phyloP scores from a whole-genome alignment of 2,888 invertebrate genomes.

The Ectropis crepuscularia region DNA sequence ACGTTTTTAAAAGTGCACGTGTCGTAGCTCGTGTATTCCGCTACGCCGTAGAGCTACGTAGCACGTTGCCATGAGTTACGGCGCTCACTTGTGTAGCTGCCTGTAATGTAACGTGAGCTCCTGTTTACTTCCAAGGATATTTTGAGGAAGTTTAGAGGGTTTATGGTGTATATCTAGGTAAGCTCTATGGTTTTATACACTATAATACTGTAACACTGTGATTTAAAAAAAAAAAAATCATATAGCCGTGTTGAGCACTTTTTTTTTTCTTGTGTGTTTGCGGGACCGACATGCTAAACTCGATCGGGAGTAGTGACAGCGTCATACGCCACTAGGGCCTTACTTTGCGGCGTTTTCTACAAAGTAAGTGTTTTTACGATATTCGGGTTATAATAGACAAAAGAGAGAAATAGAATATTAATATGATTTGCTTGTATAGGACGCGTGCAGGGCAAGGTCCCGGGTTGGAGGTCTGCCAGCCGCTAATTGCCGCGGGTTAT shows the following conservation, averaged over 20 bases:
- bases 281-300: no score
- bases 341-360: no score
- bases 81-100: constrained; percentile 19
- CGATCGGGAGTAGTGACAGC: no score
- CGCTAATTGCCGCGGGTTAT: constrained; percentile 72
- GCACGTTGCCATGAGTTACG: constrained; percentile 23
- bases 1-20: constrained; percentile 15
- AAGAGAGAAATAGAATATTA: neutral
- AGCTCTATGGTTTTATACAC: neutral
- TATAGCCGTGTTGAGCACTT: no score
- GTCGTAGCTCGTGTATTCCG: constrained; percentile 3
- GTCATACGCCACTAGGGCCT: no score
- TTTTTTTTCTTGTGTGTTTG: no score
- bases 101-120: constrained; percentile 23
- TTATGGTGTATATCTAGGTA: neutral
- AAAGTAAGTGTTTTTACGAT: no score
- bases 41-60: constrained; percentile 31
- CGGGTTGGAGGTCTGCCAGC: constrained; percentile 72
- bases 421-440: constrained; percentile 39
- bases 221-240: no score
- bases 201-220: no score
- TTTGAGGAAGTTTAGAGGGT: constrained; percentile 9
- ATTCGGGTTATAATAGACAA: no score
- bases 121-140: constrained; percentile 11
- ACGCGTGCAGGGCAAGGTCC: constrained; percentile 38